Conservation (phyloP, 2,113 vertebrate species). For the Heterochromis multidens region DNA sequence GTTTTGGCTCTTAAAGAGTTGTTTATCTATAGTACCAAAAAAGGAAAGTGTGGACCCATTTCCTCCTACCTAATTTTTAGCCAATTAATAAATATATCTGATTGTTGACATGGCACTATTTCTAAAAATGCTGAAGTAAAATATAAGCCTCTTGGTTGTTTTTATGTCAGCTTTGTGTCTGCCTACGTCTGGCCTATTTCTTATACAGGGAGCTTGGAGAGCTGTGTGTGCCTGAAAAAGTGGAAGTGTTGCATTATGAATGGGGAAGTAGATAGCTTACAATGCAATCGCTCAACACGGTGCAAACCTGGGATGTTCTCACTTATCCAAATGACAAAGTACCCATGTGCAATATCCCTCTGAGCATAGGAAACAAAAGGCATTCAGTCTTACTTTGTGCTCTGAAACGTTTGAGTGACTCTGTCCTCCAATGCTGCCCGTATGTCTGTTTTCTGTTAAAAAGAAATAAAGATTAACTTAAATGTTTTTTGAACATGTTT, state of each 20-base stretch:
- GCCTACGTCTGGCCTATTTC: background rate
- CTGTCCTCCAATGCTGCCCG: constrained; percentile 55
- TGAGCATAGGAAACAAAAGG: background rate
- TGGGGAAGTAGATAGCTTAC: constrained; percentile 14
- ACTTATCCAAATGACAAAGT: background rate
- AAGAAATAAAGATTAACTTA: background rate
- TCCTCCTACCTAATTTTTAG: background rate
- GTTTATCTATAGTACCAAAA: background rate
- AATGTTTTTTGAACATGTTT: background rate
- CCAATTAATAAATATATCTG: background rate
- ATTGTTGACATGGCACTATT: background rate
- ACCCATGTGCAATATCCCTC: constrained; percentile 8
- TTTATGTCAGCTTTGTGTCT: background rate
- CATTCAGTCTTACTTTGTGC: constrained; percentile 62
- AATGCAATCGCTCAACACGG: constrained; percentile 24
- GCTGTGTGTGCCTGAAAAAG: constrained; percentile 49
- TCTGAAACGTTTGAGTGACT: constrained; percentile 70
- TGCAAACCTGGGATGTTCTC: constrained; percentile 35
- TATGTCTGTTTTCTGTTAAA: constrained; percentile 61
- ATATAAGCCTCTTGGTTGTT: background rate
- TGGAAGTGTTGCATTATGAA: constrained; percentile 66
- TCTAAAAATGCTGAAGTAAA: background rate
- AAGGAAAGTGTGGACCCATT: too few species aligned
- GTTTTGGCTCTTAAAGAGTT: background rate
- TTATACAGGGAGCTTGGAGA: constrained; percentile 18